Evolutionary conservation across 2,888 invertebrate genomes (phyloP).

Genomic region (Andrena camellia): DNA sequence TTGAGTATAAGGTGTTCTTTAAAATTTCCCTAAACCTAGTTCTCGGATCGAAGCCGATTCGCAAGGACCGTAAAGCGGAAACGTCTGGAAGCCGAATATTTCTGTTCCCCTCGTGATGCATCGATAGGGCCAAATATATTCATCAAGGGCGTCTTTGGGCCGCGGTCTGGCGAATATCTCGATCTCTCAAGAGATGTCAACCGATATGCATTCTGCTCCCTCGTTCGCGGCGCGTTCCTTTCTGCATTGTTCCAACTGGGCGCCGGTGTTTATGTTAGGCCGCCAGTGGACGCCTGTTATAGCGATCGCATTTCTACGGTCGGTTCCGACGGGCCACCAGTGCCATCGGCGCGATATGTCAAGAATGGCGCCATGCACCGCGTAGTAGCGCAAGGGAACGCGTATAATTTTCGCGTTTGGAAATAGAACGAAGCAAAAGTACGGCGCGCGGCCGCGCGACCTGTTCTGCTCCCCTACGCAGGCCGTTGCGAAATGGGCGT

Average conservation of each 20-base stretch:
- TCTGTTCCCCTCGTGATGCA: not conserved
- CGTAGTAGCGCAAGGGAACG: constrained; percentile 62
- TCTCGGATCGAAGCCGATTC: no score
- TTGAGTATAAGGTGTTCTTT: no score
- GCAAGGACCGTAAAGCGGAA: no score
- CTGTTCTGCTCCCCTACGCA: constrained; percentile 35
- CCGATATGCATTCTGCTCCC: constrained; percentile 52
- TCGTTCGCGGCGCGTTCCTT: constrained; percentile 55
- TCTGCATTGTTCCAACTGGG: constrained; percentile 61
- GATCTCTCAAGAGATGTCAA: constrained; percentile 10
- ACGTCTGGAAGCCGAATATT: not conserved
- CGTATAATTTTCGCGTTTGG: constrained; percentile 74
- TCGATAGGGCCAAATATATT: constrained; percentile 1
- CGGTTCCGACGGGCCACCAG: constrained; percentile 33
- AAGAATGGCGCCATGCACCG: constrained; percentile 73
- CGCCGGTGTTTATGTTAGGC: constrained; percentile 54
- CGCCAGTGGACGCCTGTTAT: constrained; percentile 33
- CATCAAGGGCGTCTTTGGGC: not conserved
- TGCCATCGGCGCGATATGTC: constrained; percentile 71
- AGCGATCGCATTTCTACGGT: constrained; percentile 25
- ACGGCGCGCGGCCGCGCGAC: constrained; percentile 44
- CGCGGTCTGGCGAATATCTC: constrained; percentile 10
- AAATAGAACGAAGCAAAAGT: constrained; percentile 74
- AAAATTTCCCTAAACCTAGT: no score
- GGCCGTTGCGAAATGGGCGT: constrained; percentile 48